These are phyloP conservation scores for Cyrtorhinus lividipennis DNA, from an alignment of 1,140 invertebrate genomes.

Conservation along the genomic window DNA sequence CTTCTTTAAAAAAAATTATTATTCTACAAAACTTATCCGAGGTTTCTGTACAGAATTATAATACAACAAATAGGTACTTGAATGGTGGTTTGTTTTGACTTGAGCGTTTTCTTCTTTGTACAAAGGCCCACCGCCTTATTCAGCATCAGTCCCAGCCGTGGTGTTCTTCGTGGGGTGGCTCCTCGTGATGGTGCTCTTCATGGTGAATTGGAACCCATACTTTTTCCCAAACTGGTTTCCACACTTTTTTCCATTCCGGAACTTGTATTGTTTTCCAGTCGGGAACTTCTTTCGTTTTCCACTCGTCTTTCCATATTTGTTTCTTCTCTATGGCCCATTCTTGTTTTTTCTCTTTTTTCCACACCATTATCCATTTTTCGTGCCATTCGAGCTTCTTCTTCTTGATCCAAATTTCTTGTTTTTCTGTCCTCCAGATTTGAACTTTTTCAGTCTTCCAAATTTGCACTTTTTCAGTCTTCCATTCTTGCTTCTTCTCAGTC, in stretches of 20 bases:
- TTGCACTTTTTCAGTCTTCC: conserved; percentile 30
- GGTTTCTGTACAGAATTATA: conserved; percentile 19
- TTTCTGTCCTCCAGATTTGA: conserved; percentile 40
- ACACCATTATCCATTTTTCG: conserved; percentile 56
- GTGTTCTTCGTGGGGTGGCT: too few relatives aligned
- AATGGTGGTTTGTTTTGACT: conserved; percentile 8
- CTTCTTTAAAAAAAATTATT: too few relatives aligned
- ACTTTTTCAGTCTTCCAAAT: conserved; percentile 34
- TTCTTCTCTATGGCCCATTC: conserved; percentile 59
- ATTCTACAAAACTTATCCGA: too few relatives aligned
- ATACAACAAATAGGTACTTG: conserved; percentile 26
- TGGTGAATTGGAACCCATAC: conserved; percentile 29
- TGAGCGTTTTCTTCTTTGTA: conserved; percentile 3
- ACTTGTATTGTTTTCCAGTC: conserved; percentile 32
- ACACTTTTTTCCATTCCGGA: conserved; percentile 24
- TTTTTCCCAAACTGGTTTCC: conserved; percentile 27
- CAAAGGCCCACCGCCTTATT: too few relatives aligned
- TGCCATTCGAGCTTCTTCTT: conserved; percentile 60
- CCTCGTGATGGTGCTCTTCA: conserved; percentile 18
- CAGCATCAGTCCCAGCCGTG: conserved; percentile 27
- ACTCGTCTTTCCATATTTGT: conserved; percentile 58
- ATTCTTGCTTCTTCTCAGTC: conserved; percentile 31
- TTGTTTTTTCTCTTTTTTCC: conserved; percentile 60
- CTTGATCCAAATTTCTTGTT: conserved; percentile 38
- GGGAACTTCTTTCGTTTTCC: conserved; percentile 39